Conservation (phyloP, 2,888 invertebrate genomes). For the Microlaimidae sp. region DNA sequence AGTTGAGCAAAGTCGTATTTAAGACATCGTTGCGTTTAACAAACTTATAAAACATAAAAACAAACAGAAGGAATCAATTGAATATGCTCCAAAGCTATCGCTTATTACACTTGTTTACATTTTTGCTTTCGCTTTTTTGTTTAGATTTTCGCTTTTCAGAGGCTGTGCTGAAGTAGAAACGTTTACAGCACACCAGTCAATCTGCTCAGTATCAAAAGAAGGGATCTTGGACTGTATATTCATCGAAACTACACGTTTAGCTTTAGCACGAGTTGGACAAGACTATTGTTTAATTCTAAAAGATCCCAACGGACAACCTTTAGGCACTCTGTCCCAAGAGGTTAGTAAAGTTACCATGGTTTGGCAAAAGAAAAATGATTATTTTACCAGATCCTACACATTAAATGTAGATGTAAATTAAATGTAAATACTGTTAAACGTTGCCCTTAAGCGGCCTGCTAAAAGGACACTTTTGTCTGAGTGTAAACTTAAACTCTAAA, state of each 20-base stretch:
- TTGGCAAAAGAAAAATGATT: neutral
- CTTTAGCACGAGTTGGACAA: neutral
- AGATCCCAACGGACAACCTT: neutral
- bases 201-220: neutral
- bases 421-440: neutral
- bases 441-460: neutral
- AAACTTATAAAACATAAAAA: neutral
- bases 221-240: neutral
- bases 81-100: neutral
- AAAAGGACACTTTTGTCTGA: neutral
- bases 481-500: neutral
- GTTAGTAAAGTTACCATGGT: neutral
- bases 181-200: neutral
- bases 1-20: too few relatives aligned
- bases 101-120: neutral
- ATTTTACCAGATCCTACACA: neutral
- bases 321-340: neutral
- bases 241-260: neutral
- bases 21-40: too few relatives aligned
- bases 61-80: neutral
- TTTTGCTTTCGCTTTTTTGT: neutral
- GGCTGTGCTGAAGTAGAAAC: constrained; percentile 1
- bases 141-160: neutral
- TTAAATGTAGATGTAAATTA: neutral
- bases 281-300: constrained; percentile 1